These are phyloP conservation scores for Propsilocerus akamusi DNA, from an alignment of 1,140 invertebrate genomes.

Conservation along the genomic window DNA sequence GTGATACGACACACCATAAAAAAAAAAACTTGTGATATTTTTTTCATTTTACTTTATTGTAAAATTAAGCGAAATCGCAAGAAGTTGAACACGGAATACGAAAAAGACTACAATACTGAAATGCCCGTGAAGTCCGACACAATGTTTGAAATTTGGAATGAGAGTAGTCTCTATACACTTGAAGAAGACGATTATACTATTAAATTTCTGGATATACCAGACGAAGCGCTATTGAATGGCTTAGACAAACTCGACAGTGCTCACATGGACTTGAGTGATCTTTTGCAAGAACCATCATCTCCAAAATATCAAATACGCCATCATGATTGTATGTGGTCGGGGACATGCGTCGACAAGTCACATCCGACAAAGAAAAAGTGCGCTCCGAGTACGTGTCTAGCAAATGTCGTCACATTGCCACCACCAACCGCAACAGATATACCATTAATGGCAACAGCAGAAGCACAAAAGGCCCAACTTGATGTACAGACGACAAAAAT, in stretches of 20 bases:
- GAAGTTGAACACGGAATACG: background rate
- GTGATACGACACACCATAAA: too few relatives aligned
- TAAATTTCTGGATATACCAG: background rate
- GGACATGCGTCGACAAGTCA: constrained; percentile 31
- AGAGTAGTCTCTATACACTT: background rate
- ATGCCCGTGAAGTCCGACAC: constrained; percentile 1
- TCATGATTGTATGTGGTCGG: constrained; percentile 51
- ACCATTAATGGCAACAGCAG: constrained; percentile 4
- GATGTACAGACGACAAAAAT: too few relatives aligned
- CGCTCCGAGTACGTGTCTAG: constrained; percentile 4
- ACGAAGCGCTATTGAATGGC: background rate
- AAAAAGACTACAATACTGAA: background rate
- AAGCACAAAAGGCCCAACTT: background rate
- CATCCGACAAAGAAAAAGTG: constrained; percentile 19
- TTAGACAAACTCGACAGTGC: background rate
- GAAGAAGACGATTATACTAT: background rate
- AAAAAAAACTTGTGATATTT: background rate
- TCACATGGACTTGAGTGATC: background rate
- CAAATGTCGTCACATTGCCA: constrained; percentile 4
- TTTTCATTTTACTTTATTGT: background rate
- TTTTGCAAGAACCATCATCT: background rate
- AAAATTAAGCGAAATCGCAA: background rate
- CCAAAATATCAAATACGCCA: constrained; percentile 24
- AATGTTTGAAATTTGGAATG: background rate
- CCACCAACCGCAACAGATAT: constrained; percentile 5